Percentiles rank a stretch among this genome's conserved stretches.
These are phyloP conservation scores for Plutella xylostella DNA, from an alignment of 2,888 invertebrate species.

Conservation along the genomic window DNA sequence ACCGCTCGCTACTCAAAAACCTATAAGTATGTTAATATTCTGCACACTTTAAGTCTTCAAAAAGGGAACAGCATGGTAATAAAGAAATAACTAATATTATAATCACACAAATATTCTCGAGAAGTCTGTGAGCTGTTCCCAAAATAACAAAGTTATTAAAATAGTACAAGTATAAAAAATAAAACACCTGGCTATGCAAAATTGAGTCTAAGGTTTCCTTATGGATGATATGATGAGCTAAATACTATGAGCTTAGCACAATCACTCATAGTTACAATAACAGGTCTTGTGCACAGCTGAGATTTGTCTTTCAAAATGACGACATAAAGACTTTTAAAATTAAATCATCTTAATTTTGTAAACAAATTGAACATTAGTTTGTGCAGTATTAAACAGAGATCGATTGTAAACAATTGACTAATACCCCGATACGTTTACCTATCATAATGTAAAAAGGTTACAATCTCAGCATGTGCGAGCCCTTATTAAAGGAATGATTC, in stretches of 20 bases:
- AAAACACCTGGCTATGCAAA: neutral
- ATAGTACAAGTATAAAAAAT: constrained; percentile 1
- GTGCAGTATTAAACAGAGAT: too few species aligned
- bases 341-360: neutral
- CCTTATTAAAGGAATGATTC: constrained; percentile 68
- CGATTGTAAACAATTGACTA: constrained; percentile 2
- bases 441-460: constrained; percentile 8
- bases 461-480: constrained; percentile 36
- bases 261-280: constrained; percentile 64
- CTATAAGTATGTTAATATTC: constrained; percentile 25
- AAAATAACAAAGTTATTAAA: constrained; percentile 22
- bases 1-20: constrained; percentile 21
- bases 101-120: neutral
- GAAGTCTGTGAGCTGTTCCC: neutral
- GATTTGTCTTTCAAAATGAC: constrained; percentile 9
- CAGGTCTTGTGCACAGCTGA: constrained; percentile 32
- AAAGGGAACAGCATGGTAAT: constrained; percentile 12
- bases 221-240: constrained; percentile 46
- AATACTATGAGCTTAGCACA: constrained; percentile 68
- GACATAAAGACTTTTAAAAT: neutral
- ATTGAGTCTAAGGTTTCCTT: constrained; percentile 39
- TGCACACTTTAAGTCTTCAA: constrained; percentile 40
- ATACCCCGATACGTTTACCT: neutral
- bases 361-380: too few species aligned
- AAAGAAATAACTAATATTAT: neutral